phyloP scores from a whole-genome alignment of 2,797 vertebrate species.

The Heteromormyrus szaboi region DNA sequence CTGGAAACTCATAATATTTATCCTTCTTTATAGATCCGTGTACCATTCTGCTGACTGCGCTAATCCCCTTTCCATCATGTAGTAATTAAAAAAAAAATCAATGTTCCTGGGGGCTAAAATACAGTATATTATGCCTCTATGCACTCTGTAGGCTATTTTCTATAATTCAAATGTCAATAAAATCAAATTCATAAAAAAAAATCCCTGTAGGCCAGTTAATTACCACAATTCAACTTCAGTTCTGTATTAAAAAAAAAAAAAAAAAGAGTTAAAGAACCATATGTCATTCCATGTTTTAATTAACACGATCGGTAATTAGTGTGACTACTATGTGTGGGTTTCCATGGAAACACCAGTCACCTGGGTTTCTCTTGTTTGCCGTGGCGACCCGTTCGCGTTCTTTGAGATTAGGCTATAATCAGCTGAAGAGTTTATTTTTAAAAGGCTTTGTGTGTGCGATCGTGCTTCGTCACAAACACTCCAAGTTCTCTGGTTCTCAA shows the following conservation, averaged over 20 bases:
- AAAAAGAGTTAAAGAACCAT: background rate
- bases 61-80: background rate
- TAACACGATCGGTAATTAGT: constrained; percentile 24
- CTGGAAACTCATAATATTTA: background rate
- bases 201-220: background rate
- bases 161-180: constrained; percentile 1
- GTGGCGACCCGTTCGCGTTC: background rate
- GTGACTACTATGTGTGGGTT: constrained; percentile 32
- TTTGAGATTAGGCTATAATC: constrained; percentile 9
- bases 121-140: background rate
- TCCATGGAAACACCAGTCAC: constrained; percentile 47
- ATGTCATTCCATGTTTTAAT: constrained; percentile 27
- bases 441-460: background rate
- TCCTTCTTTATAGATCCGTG: background rate
- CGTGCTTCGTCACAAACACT: background rate
- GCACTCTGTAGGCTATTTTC: background rate
- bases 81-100: background rate
- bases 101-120: background rate
- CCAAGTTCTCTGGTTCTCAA: background rate
- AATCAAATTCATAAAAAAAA: constrained; percentile 4
- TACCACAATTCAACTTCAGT: background rate
- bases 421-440: background rate
- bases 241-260: background rate
- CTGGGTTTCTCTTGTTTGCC: constrained; percentile 30
- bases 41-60: background rate